Evolutionary conservation across 2,888 invertebrate species (phyloP), one percentile per base, ranked within the genome.

Genomic region (Crematogaster levior): DNA sequence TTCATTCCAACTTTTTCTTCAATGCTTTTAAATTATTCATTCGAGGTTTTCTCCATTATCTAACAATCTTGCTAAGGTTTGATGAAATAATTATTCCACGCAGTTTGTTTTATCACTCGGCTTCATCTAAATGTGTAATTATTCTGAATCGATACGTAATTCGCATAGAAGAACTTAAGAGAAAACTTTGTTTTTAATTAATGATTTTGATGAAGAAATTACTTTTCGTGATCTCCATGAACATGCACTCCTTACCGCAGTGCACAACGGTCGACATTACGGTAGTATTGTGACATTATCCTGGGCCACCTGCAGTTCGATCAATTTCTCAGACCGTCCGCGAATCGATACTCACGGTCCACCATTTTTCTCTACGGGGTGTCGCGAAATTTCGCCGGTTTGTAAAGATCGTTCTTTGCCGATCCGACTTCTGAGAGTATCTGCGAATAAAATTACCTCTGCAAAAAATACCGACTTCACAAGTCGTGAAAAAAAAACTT

Each of bases 301-400:
- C 88, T 89, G 82, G 85, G 43, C 80, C 88, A 92, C 92, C 93
- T 92, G 93, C 93, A 93, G 90, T 93, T 92, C 92, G 92, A 94
- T 94, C 94, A 93, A 93, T 94, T 93, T 92, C 89, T 86, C 84
- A 79, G 72, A 68, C 75, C 85, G 80, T 85, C 84, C 81, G 61
- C 82, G 81, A 84, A 90, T 87, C 84, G 82, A 85, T 85, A 81
- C 70, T 65, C 83, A 82, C 68, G 72, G 77, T 81, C 81, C 88
- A 84, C 60, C 66, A 79, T 70, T 79, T 79, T 79, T 79, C 53
- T 77, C 72, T 79, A 79, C 77, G 24, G 77, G 77, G 77, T 79
- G 77, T 79, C 77, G 56, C 72, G 9, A 58, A 70, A 70, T 21
- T 34, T 12, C 18, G 43, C 12, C 51, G 27, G 24, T n/a, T 65